Evolutionary conservation across 2,888 invertebrate genomes (phyloP).

Genomic region (Mesorhabditis sp.): DNA sequence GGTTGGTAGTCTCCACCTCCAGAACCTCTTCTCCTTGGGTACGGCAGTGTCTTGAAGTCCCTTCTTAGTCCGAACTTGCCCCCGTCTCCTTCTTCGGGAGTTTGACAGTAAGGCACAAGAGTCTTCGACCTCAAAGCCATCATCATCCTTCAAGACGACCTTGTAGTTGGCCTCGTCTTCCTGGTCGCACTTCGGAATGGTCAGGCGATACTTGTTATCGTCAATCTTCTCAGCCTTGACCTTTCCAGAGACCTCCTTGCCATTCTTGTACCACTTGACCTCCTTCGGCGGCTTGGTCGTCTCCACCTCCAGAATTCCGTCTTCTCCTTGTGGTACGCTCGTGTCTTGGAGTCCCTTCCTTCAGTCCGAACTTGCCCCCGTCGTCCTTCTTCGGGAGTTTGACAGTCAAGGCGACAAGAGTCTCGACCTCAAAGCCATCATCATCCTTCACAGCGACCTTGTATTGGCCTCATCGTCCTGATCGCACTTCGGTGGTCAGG

Average conservation of each 20-base stretch:
- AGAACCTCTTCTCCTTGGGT: slow-evolving; percentile 78
- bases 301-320: slow-evolving; percentile 68
- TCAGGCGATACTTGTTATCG: slow-evolving; percentile 58
- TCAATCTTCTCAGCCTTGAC: slow-evolving; percentile 50
- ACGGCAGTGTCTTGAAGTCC: slow-evolving; percentile 69
- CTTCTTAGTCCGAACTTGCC: slow-evolving; percentile 60
- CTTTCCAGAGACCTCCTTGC: slow-evolving; percentile 62
- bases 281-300: slow-evolving; percentile 75
- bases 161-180: slow-evolving; percentile 69
- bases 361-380: slow-evolving; percentile 21
- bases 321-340: slow-evolving; percentile 76
- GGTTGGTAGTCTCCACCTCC: slow-evolving; percentile 69
- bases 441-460: slow-evolving; percentile 66
- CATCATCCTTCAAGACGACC: slow-evolving; percentile 62
- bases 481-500: slow-evolving; percentile 49
- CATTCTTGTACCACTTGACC: slow-evolving; percentile 73
- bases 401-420: slow-evolving; percentile 44
- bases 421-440: slow-evolving; percentile 66
- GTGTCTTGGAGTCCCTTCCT: slow-evolving; percentile 69
- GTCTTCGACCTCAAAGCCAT: slow-evolving; percentile 51
- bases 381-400: slow-evolving; percentile 26
- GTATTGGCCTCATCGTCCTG: slow-evolving; percentile 66
- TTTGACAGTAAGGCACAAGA: slow-evolving; percentile 34
- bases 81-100: slow-evolving; percentile 15
- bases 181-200: slow-evolving; percentile 50